These are phyloP conservation scores for Cryptus viduatorius DNA, from an alignment of 2,888 invertebrate species.

Conservation along the genomic window DNA sequence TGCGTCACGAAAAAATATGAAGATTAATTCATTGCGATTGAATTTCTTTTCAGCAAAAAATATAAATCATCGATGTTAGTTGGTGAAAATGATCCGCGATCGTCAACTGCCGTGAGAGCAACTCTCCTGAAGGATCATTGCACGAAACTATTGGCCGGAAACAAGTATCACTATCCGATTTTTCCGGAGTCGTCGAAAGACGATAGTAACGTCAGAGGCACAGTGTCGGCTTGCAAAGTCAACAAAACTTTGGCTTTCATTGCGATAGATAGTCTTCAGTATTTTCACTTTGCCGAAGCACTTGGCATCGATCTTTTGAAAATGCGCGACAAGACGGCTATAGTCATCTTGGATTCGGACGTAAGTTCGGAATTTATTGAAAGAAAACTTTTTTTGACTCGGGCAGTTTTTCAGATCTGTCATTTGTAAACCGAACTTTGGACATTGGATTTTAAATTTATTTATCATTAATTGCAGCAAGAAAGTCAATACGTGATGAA, in stretches of 20 bases:
- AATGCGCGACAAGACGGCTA: constrained; percentile 88
- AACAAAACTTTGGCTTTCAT: constrained; percentile 89
- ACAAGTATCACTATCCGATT: constrained; percentile 79
- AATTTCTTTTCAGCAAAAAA: constrained; percentile 49
- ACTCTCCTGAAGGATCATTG: constrained; percentile 76
- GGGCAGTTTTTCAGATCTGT: background rate
- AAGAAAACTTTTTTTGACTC: background rate
- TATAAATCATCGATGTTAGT: constrained; percentile 85
- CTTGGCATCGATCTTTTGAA: constrained; percentile 90
- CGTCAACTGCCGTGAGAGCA: constrained; percentile 86
- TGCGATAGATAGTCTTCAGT: constrained; percentile 91
- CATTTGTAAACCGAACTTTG: no score
- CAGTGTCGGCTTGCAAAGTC: constrained; percentile 79
- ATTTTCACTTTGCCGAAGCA: constrained; percentile 91
- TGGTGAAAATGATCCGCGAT: constrained; percentile 86
- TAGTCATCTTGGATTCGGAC: constrained; percentile 90
- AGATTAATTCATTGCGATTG: constrained; percentile 38
- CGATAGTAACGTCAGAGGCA: constrained; percentile 73
- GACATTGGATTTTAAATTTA: background rate
- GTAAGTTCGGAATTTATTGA: constrained; percentile 84
- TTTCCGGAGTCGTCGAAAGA: constrained; percentile 79
- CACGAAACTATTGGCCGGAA: constrained; percentile 79
- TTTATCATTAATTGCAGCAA: constrained; percentile 86
- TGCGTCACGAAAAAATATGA: background rate
- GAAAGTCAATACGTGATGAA: constrained; percentile 90